phyloP scores from a whole-genome alignment of 1,140 invertebrate species.

The Ptiloglossa arizonensis region DNA sequence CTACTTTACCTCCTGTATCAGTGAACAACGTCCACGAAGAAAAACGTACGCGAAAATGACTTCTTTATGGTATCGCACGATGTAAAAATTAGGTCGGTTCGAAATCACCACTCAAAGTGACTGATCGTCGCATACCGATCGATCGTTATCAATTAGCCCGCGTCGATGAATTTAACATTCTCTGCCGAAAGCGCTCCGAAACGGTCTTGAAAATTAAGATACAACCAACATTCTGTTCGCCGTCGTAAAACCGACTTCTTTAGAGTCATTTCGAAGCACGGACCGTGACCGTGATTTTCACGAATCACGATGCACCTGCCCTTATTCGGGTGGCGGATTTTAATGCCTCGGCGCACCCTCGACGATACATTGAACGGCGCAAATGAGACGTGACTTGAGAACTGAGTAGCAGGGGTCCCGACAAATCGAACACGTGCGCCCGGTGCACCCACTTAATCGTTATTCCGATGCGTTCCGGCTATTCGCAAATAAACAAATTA shows the following conservation, averaged over 20 bases:
- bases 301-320: constrained; percentile 62
- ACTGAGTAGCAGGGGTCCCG: constrained; percentile 27
- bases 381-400: constrained; percentile 63
- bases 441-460: constrained; percentile 44
- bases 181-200: too few species aligned
- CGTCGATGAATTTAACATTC: constrained; percentile 20
- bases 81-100: too few species aligned
- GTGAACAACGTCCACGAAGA: too few species aligned
- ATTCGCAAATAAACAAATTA: constrained; percentile 40
- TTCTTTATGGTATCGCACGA: too few species aligned
- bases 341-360: constrained; percentile 34
- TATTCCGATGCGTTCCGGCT: constrained; percentile 35
- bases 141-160: background rate
- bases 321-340: constrained; percentile 41
- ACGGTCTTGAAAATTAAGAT: background rate
- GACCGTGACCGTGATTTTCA: constrained; percentile 37
- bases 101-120: too few species aligned
- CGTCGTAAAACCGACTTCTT: constrained; percentile 6
- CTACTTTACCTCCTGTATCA: too few species aligned
- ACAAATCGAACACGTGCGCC: constrained; percentile 46
- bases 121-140: too few species aligned
- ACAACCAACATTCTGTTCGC: background rate
- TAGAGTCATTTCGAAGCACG: background rate
- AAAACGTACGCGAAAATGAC: too few species aligned
- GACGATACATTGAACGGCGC: constrained; percentile 43